Percentiles rank a stretch among this genome's conserved stretches.
Conservation (phyloP, 2,797 vertebrate genomes). For the Sorex maritimensis region DNA sequence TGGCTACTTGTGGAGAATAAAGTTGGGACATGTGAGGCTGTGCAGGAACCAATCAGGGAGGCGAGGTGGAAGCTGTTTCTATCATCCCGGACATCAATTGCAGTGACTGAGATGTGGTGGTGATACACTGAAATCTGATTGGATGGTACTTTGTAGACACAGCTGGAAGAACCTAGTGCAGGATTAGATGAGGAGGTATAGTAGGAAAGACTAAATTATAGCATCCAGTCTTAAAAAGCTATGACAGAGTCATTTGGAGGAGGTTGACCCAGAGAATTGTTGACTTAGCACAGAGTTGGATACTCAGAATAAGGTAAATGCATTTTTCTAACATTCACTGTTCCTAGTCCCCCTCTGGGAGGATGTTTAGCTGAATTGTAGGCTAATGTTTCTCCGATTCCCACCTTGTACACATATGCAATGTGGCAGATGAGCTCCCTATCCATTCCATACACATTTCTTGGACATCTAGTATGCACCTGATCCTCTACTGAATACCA, state of each 20-base stretch:
- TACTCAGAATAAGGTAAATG: neutral
- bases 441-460: neutral
- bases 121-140: neutral
- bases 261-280: slow-evolving; percentile 30
- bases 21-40: neutral
- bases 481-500: neutral
- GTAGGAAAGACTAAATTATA: slow-evolving; percentile 21
- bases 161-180: neutral
- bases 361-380: neutral
- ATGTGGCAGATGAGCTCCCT: neutral
- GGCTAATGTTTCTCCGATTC: neutral
- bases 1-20: neutral
- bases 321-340: neutral
- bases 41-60: neutral
- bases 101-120: neutral
- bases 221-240: slow-evolving; percentile 29
- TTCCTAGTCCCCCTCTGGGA: neutral
- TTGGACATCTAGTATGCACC: neutral
- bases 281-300: neutral
- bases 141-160: slow-evolving; percentile 29
- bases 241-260: slow-evolving; percentile 40
- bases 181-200: neutral
- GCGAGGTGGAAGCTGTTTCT: neutral
- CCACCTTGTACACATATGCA: neutral
- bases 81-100: neutral